Evolutionary conservation across 2,113 vertebrate species (phyloP).

Genomic region (Strix aluco): DNA sequence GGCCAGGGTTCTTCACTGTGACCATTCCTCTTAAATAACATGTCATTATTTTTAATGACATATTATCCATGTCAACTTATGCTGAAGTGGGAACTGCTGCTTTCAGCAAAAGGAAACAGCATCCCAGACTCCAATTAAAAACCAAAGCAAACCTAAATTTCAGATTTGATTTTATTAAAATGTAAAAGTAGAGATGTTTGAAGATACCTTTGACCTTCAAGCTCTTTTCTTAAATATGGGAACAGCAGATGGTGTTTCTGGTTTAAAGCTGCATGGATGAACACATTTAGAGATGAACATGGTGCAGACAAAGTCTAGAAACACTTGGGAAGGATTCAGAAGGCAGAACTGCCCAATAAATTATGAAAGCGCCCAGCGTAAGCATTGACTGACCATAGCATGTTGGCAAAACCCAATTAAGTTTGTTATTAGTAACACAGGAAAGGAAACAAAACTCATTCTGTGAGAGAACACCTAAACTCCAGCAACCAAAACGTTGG

Average conservation of each 20-base stretch:
- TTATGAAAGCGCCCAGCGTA: not conserved
- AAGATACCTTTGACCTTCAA: conserved; percentile 8
- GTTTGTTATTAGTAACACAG: not conserved
- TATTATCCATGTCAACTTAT: not conserved
- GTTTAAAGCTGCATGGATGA: not conserved
- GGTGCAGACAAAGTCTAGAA: not conserved
- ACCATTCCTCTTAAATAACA: not conserved
- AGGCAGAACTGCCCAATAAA: not conserved
- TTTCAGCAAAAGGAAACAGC: not conserved
- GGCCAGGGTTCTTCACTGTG: not conserved
- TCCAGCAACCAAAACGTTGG: not conserved
- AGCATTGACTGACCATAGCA: not conserved
- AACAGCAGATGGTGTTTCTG: not conserved
- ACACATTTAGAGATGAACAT: not conserved
- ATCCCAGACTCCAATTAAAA: not conserved
- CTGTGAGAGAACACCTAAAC: not conserved
- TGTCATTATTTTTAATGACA: not conserved
- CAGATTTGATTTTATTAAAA: not conserved
- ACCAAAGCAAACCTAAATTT: not conserved
- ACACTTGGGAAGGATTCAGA: not conserved
- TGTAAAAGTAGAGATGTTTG: not conserved
- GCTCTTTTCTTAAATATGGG: not conserved
- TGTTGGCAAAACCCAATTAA: not conserved
- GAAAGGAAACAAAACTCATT: not conserved
- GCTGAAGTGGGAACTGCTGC: not conserved